Evolutionary conservation across 1,140 invertebrate genomes (phyloP).

Genomic region (Coboldia fuscipes): DNA sequence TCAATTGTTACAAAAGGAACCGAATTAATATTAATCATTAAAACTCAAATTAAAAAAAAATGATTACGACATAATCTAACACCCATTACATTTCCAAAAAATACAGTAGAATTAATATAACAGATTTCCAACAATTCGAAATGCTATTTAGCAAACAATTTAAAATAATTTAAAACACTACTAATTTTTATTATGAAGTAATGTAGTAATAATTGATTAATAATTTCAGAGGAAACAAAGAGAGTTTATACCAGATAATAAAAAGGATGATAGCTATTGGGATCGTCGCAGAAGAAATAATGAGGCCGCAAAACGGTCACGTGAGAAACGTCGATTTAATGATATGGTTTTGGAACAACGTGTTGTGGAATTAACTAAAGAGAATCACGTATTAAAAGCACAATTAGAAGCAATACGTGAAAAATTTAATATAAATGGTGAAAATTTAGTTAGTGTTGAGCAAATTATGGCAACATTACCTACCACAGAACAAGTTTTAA

Average conservation of each 20-base stretch:
- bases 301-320: constrained; percentile 81
- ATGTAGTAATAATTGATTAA: constrained; percentile 56
- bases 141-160: no score
- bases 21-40: no score
- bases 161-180: no score
- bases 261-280: constrained; percentile 96
- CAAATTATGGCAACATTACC: constrained; percentile 68
- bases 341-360: constrained; percentile 91
- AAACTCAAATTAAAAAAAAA: no score
- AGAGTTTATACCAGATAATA: constrained; percentile 91
- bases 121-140: no score
- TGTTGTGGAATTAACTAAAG: constrained; percentile 83
- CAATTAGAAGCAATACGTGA: constrained; percentile 84
- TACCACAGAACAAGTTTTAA: constrained; percentile 59
- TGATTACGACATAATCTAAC: no score
- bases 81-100: no score
- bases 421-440: constrained; percentile 77
- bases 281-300: constrained; percentile 86
- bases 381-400: constrained; percentile 81
- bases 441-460: constrained; percentile 64
- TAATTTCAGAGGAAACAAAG: constrained; percentile 85
- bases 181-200: constrained; percentile 48
- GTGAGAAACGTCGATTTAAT: constrained; percentile 88
- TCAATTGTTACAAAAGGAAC: no score
- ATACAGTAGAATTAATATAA: no score